Base-by-base conservation (phyloP, 2,888 invertebrate genomes). In the Helicoverpa assulta region DNA sequence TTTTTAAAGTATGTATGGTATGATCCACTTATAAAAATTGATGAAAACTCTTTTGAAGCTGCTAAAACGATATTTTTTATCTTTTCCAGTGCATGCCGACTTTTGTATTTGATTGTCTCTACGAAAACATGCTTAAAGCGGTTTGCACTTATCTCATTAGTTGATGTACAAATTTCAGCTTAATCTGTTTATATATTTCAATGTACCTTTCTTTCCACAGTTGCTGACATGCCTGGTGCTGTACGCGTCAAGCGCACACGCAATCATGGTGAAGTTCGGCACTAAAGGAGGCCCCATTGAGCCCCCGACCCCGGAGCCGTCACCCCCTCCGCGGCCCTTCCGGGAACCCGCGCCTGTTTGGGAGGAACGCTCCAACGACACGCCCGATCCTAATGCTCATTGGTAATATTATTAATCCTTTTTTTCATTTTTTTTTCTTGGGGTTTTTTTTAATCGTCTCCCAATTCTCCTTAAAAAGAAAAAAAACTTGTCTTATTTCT, bases 211-310 rank as follows among this genome's bases (percentile, higher is more conserved):
- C 50, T 37, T 51, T 70, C 51, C 63, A 16, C 85, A 95, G 95
- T 74, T 95, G 90, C 91, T 95, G 90, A 89, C 90, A 68, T 94
- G 93, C 92, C 92, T 95, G 93, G 84, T 94, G 85, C 86, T 95
- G 91, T 95, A 91, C 92, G 92, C 89, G 19, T 89, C 91, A 10
- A 88, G 93, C 88, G 94, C 92, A 90, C 94, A 96, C 57, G 95
- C 96, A 80, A 97, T 97, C 93, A 96, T 96, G 92, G 97, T 97
- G 72, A 96, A 96, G 88, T 97, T 94, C 88, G 96, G 96, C 84
- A 97, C 97, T 3, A 97, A 96, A 81, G 95, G 88, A 7, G 97
- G 97, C 19, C 97, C 97, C 55, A 97, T 97, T 58, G 92, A 94
- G 87, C 96, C 96, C 21, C 96, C 96, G 62, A 91, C 95, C 74